Conservation (phyloP, 2,113 vertebrate species). For the Boulengeromyrus knoepffleri region DNA sequence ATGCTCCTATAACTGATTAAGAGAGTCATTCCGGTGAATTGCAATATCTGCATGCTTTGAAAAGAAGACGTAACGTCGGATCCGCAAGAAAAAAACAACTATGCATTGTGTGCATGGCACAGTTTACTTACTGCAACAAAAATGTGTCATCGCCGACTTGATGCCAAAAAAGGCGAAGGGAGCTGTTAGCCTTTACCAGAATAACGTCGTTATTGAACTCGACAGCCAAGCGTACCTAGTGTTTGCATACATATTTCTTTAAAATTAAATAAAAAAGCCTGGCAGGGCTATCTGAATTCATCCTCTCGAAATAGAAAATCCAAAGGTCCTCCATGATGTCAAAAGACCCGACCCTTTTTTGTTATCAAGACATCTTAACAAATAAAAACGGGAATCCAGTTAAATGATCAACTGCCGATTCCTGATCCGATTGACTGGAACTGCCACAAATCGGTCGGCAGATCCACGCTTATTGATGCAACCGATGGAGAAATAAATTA, state of each 20-base stretch:
- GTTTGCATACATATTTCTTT: background rate
- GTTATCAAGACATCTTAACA: constrained; percentile 21
- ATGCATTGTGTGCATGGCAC: constrained; percentile 11
- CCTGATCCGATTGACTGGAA: background rate
- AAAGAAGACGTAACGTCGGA: background rate
- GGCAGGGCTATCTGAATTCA: background rate
- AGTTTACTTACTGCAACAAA: constrained; percentile 14
- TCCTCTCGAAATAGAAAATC: constrained; percentile 17
- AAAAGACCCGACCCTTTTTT: constrained; percentile 42
- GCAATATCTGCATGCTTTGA: background rate
- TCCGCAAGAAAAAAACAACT: background rate
- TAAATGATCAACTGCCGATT: background rate
- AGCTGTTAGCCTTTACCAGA: constrained; percentile 3
- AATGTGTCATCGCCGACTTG: constrained; percentile 15
- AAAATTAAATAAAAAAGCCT: background rate
- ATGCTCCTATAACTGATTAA: background rate
- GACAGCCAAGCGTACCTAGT: background rate
- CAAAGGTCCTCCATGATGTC: constrained; percentile 49
- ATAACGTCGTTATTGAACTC: constrained; percentile 2
- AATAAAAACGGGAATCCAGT: background rate
- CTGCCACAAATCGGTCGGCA: background rate
- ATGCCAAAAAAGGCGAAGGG: constrained; percentile 20
- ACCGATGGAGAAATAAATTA: background rate
- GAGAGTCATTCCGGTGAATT: background rate
- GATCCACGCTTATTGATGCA: background rate